A percentile compares a stretch with the other conserved stretches of the same genome.
These are phyloP conservation scores for Steatornis caripensis DNA, from an alignment of 2,113 vertebrate genomes.

Conservation along the genomic window DNA sequence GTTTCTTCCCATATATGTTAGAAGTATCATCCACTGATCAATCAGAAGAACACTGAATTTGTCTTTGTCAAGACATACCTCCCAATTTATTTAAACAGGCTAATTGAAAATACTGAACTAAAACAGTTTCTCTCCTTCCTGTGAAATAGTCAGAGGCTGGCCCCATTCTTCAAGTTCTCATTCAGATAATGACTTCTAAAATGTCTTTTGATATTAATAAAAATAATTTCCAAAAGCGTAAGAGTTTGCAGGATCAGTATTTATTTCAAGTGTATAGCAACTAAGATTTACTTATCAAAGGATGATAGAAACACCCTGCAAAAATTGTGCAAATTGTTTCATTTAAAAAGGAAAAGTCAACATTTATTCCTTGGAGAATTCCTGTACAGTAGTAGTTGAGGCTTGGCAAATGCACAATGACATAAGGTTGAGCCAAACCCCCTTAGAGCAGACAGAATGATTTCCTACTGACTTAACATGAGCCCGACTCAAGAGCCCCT, in stretches of 20 bases:
- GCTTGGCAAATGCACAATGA: conserved; percentile 20
- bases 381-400: background rate
- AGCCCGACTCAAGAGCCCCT: background rate
- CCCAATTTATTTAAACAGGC: background rate
- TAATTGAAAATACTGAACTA: background rate
- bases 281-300: background rate
- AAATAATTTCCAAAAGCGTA: background rate
- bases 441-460: background rate
- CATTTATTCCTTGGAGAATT: background rate
- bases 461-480: conserved; percentile 26
- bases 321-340: background rate
- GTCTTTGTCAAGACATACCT: background rate
- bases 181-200: background rate
- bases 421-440: background rate
- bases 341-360: background rate
- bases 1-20: background rate
- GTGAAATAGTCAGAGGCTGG: background rate
- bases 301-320: background rate
- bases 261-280: background rate
- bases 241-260: background rate
- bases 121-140: background rate
- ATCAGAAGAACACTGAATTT: background rate
- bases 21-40: background rate
- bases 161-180: background rate
- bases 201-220: background rate